Base-by-base conservation (phyloP, 2,888 invertebrate species). In the Sericinus montela region DNA sequence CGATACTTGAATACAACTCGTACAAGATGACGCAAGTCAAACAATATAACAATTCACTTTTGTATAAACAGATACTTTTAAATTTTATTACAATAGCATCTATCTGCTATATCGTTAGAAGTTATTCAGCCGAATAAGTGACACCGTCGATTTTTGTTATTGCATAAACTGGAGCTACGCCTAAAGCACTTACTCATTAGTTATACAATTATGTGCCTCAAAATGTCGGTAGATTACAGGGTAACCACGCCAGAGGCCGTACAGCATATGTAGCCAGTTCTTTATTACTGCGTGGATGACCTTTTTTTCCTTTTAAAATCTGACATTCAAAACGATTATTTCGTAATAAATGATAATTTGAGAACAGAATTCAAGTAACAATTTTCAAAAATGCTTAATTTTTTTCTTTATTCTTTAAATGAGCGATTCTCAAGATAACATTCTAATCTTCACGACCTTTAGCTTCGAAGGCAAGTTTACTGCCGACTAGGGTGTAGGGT, bases 141-240 rank as follows among this genome's bases (percentile, higher is more conserved):
- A 84, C 84, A 83, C 72, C 58, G 40, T 50, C 65, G 65, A 71
- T 66, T 79, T 76, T 73, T 66, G 67, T 83, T 51, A 40, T 40
- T 78, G 81, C 76, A 72, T 69, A 83, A 85, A 85, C 86, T 85
- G 84, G 80, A 66, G 69, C 78, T 72, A 48, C 53, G 83, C 86
- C 86, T 72, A 57, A 69, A 84, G 86, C 83, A 53, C 62, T 60
- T 52, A 58, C 79, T 85, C 84, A 87, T 86, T 87, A 86, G 80
- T 66, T 49, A 65, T 58, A 70, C 83, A 83, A 87, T 87, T 87
- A 85, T 77, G 68, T 75, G 65, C 69, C 75, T 77, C 80, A 78
- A 79, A 86, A 87, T 78, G 81, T 73, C 73, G 67, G 73, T 69
- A 86, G 85, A 87, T 87, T 86, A 81, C 78, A 83, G 75, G 68